Conservation (phyloP, 2,797 vertebrate genomes). For the Chaetophractus vellerosus region DNA sequence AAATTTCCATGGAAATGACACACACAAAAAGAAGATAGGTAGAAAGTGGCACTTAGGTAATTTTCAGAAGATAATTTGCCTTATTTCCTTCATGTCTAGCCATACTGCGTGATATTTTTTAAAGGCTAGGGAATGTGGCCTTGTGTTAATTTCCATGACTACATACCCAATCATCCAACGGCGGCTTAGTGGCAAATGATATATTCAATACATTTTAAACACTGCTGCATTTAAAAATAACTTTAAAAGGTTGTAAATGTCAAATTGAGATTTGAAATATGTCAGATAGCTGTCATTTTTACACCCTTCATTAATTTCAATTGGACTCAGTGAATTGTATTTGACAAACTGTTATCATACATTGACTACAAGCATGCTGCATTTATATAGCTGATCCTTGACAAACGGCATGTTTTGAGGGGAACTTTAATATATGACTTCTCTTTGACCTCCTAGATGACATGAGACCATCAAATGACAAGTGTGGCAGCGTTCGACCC, state of each 20-base stretch:
- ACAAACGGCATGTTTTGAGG: slow-evolving; percentile 71
- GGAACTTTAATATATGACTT: slow-evolving; percentile 80
- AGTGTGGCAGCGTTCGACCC: slow-evolving; percentile 74
- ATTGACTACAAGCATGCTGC: slow-evolving; percentile 71
- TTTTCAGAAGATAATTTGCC: slow-evolving; percentile 22
- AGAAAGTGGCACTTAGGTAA: slow-evolving; percentile 62
- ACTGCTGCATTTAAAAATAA: slow-evolving; percentile 86
- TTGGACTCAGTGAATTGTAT: slow-evolving; percentile 85
- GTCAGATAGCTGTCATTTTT: slow-evolving; percentile 87
- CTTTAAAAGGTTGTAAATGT: slow-evolving; percentile 87
- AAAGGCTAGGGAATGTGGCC: slow-evolving; percentile 50
- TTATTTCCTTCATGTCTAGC: slow-evolving; percentile 55
- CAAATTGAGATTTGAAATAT: slow-evolving; percentile 86
- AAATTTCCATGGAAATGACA: slow-evolving; percentile 59
- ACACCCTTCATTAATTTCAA: slow-evolving; percentile 87
- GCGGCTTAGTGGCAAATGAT: slow-evolving; percentile 70
- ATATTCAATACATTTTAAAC: slow-evolving; percentile 85
- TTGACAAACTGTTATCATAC: slow-evolving; percentile 85
- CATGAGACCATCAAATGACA: slow-evolving; percentile 79
- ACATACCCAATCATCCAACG: slow-evolving; percentile 69
- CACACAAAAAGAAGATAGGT: neutral
- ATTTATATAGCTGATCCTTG: slow-evolving; percentile 74
- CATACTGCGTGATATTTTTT: neutral
- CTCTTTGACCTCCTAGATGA: slow-evolving; percentile 76
- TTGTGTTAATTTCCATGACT: slow-evolving; percentile 79